A percentile compares a stretch with the other conserved stretches of the same genome.
Conservation (phyloP, 2,888 invertebrate species). For the Drosophila sordidula region DNA sequence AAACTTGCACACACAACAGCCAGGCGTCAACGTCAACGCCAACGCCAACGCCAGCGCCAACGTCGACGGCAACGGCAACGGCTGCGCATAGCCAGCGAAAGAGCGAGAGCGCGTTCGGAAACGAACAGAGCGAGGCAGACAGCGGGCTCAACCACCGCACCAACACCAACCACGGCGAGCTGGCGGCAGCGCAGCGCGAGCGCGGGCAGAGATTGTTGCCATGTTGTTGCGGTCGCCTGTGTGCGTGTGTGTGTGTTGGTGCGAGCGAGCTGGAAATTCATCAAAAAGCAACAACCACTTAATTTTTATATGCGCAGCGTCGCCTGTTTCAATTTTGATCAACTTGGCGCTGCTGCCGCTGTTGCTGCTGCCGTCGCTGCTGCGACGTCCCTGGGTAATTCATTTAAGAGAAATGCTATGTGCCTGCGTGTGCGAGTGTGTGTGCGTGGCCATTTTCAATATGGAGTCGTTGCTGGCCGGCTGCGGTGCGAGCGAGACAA, state of each 20-base stretch:
- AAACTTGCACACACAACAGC: conserved; percentile 39
- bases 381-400: conserved; percentile 52
- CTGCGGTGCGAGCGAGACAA: conserved; percentile 58
- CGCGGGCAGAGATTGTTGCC: conserved; percentile 79
- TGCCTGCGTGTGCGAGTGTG: conserved; percentile 16
- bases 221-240: conserved; percentile 66
- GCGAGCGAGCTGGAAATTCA: conserved; percentile 82
- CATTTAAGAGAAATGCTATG: conserved; percentile 61
- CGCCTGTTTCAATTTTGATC: conserved; percentile 78
- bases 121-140: conserved; percentile 24
- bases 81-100: conserved; percentile 17
- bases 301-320: conserved; percentile 76
- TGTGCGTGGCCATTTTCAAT: conserved; percentile 69
- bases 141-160: conserved; percentile 32
- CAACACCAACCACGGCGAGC: conserved; percentile 54
- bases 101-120: not conserved
- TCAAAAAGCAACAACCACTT: conserved; percentile 79
- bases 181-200: conserved; percentile 41
- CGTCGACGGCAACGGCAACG: conserved; percentile 15
- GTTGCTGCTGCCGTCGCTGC: conserved; percentile 7
- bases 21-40: conserved; percentile 15
- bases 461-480: conserved; percentile 52
- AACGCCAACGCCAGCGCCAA: conserved; percentile 6
- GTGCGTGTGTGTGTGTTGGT: conserved; percentile 34
- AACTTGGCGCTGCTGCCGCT: conserved; percentile 55